These are phyloP conservation scores for Semaprochilodus insignis DNA, from an alignment of 2,797 vertebrate species.

Conservation along the genomic window DNA sequence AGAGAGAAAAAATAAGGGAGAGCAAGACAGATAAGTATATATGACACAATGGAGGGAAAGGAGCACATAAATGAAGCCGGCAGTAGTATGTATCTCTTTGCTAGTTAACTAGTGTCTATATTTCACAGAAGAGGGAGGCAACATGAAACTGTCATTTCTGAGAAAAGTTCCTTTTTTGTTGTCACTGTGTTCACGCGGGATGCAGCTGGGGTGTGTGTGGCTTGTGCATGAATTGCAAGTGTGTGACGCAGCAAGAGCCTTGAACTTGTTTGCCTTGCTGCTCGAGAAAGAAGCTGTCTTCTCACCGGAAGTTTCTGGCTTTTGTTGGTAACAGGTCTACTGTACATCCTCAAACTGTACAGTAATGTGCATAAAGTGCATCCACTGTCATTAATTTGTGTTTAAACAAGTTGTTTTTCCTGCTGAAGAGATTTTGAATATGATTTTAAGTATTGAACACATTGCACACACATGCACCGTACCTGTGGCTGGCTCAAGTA, in stretches of 20 bases:
- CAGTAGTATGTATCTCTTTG: constrained; percentile 37
- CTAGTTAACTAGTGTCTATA: constrained; percentile 43
- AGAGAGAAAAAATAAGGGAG: too few species aligned
- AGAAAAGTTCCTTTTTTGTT: constrained; percentile 54
- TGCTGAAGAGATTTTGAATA: too few species aligned
- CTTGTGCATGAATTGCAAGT: constrained; percentile 15
- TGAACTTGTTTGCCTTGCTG: background rate
- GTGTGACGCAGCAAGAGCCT: constrained; percentile 38
- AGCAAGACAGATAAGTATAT: background rate
- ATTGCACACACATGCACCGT: too few species aligned
- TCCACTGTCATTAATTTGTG: background rate
- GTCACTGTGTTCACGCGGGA: constrained; percentile 14
- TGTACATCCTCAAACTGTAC: background rate
- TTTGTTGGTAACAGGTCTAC: background rate
- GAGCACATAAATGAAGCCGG: constrained; percentile 40
- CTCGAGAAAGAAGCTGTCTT: background rate
- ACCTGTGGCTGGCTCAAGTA: too few species aligned
- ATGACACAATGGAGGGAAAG: constrained; percentile 1
- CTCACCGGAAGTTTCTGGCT: background rate
- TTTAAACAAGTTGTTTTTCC: background rate
- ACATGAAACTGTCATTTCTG: constrained; percentile 56
- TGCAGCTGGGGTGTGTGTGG: constrained; percentile 42
- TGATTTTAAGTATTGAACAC: too few species aligned
- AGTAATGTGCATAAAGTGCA: background rate
- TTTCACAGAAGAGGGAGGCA: constrained; percentile 48